A percentile compares a stretch with the other conserved stretches of the same genome.
Conservation (phyloP, 2,113 vertebrate genomes). For the Rhynchopsitta pachyrhyncha region DNA sequence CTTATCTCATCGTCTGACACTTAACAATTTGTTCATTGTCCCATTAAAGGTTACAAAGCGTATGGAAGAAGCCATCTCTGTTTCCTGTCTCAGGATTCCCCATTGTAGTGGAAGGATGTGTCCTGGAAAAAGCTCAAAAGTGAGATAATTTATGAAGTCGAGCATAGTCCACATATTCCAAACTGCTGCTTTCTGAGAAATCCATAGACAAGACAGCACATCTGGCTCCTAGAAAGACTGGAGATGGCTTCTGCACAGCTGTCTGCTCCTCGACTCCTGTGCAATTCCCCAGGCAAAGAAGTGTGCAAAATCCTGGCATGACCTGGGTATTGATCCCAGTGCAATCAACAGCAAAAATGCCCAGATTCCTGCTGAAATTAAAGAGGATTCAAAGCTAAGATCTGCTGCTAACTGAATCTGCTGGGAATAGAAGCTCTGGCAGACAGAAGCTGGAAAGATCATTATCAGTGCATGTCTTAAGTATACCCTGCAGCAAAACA, state of each 20-base stretch:
- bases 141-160: slow-evolving; percentile 7
- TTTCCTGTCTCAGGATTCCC: slow-evolving; percentile 57
- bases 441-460: background rate
- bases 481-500: background rate
- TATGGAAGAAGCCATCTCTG: slow-evolving; percentile 3
- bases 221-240: background rate
- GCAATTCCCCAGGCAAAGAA: background rate
- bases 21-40: background rate
- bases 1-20: slow-evolving; percentile 59
- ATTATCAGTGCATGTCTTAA: background rate
- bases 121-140: slow-evolving; percentile 11
- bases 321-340: background rate
- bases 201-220: background rate
- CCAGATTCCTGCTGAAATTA: background rate
- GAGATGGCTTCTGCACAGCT: background rate
- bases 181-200: slow-evolving; percentile 19
- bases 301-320: background rate
- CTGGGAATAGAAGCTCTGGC: background rate
- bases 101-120: background rate
- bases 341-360: background rate
- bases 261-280: background rate
- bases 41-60: background rate
- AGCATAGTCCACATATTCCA: background rate
- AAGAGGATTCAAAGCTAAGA: background rate
- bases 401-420: background rate